These are phyloP conservation scores for Diabrotica undecimpunctata DNA, from an alignment of 1,140 invertebrate genomes.

Conservation along the genomic window DNA sequence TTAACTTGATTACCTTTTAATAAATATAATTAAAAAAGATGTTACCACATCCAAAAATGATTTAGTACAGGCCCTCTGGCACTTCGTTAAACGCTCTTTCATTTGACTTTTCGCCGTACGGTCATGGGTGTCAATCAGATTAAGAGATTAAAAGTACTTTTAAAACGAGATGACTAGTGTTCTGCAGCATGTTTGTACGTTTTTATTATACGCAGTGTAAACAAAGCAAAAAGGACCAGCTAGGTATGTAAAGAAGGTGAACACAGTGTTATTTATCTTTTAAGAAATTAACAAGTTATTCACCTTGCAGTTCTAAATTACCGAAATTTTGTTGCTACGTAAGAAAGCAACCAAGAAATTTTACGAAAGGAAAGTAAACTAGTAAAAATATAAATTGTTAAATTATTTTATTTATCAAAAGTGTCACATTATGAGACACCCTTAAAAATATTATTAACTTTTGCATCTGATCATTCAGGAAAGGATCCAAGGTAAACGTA, in stretches of 20 bases:
- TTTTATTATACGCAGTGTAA: not conserved
- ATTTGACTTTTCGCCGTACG: not conserved
- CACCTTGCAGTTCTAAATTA: no score
- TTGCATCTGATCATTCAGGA: no score
- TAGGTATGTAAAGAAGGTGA: not conserved
- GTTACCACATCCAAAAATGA: slow-evolving; percentile 9
- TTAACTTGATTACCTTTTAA: slow-evolving; percentile 16
- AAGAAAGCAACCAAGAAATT: no score
- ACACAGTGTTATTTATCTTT: no score
- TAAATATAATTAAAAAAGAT: slow-evolving; percentile 15
- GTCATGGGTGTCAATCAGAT: slow-evolving; percentile 5
- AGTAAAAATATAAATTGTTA: no score
- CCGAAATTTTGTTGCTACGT: no score
- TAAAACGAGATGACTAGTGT: not conserved
- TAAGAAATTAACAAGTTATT: no score
- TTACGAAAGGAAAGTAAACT: no score
- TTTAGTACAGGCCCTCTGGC: not conserved
- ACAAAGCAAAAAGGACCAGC: not conserved
- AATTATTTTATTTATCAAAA: no score
- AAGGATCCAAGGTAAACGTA: no score
- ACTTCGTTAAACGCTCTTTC: slow-evolving; percentile 3
- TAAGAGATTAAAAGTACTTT: slow-evolving; percentile 1
- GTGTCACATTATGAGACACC: no score
- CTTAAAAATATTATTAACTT: no score
- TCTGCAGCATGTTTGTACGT: not conserved